A percentile compares a stretch with the other conserved stretches of the same genome.
These are phyloP conservation scores for Habroteleia sp. DNA, from an alignment of 2,888 invertebrate species.

Conservation along the genomic window DNA sequence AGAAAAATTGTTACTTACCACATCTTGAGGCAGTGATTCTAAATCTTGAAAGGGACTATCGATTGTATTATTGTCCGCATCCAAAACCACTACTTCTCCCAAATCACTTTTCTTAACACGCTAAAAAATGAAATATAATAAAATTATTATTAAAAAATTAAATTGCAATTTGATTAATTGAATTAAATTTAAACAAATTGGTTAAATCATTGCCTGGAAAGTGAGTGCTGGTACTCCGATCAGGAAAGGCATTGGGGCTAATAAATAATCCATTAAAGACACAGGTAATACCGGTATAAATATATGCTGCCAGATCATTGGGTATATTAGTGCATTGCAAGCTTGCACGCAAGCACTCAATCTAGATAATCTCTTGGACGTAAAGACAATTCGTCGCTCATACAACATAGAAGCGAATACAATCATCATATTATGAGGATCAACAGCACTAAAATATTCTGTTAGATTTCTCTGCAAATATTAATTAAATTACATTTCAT, in stretches of 20 bases:
- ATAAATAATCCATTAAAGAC: conserved; percentile 92
- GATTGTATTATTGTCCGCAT: conserved; percentile 94
- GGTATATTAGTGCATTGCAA: conserved; percentile 96
- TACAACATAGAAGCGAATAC: conserved; percentile 97
- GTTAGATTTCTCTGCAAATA: conserved; percentile 94
- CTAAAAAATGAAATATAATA: conserved; percentile 80
- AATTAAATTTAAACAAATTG: background rate
- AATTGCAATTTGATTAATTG: background rate
- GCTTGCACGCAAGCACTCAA: conserved; percentile 97
- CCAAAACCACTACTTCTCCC: conserved; percentile 96
- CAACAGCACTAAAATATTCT: conserved; percentile 98
- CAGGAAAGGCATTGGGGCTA: conserved; percentile 98
- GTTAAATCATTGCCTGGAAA: conserved; percentile 84
- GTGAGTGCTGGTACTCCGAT: conserved; percentile 96
- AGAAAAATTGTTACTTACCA: conserved; percentile 88
- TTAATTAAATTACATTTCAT: no score
- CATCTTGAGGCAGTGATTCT: conserved; percentile 93
- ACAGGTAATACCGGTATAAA: conserved; percentile 97
- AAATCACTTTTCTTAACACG: conserved; percentile 90
- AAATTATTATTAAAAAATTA: background rate
- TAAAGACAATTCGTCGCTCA: conserved; percentile 96
- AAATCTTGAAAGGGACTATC: conserved; percentile 95
- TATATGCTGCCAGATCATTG: conserved; percentile 99
- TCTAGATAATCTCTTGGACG: conserved; percentile 92
- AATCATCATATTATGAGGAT: conserved; percentile 95